Percentiles rank a stretch among this genome's conserved stretches.
phyloP scores from a whole-genome alignment of 2,797 vertebrate genomes.

The Lophius americanus region DNA sequence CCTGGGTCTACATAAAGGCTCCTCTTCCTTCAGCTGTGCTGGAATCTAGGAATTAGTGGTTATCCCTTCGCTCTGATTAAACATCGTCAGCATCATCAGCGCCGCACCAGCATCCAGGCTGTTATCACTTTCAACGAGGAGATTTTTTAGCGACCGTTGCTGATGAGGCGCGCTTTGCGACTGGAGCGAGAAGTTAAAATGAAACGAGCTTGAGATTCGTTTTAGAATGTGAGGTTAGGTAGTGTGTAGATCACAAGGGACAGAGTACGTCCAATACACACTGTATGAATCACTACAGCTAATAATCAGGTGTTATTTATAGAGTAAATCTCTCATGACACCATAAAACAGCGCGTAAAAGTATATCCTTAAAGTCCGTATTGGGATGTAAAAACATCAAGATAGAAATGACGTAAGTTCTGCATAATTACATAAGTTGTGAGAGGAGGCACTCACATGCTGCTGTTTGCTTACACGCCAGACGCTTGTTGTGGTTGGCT shows the following conservation, averaged over 20 bases:
- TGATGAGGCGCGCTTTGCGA: slow-evolving; percentile 8
- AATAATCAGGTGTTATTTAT: too few species aligned
- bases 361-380: too few species aligned
- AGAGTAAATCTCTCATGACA: too few species aligned
- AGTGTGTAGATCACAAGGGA: too few species aligned
- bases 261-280: too few species aligned
- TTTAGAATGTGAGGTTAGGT: too few species aligned
- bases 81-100: slow-evolving; percentile 37
- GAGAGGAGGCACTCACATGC: too few species aligned
- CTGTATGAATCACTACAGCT: too few species aligned
- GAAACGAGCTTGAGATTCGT: not conserved
- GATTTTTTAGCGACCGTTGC: slow-evolving; percentile 3
- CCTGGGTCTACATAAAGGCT: slow-evolving; percentile 31
- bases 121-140: slow-evolving; percentile 14
- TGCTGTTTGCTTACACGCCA: slow-evolving; percentile 73
- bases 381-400: not conserved
- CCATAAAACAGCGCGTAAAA: too few species aligned
- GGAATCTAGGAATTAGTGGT: slow-evolving; percentile 27
- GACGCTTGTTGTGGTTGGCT: slow-evolving; percentile 74
- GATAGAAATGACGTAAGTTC: not conserved
- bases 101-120: slow-evolving; percentile 10
- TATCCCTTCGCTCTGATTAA: slow-evolving; percentile 49
- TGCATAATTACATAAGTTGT: not conserved
- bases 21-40: slow-evolving; percentile 24
- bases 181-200: slow-evolving; percentile 1